A percentile compares a stretch with the other conserved stretches of the same genome.
Conservation (phyloP, 2,888 invertebrate genomes). For the Lithophane leautieri region DNA sequence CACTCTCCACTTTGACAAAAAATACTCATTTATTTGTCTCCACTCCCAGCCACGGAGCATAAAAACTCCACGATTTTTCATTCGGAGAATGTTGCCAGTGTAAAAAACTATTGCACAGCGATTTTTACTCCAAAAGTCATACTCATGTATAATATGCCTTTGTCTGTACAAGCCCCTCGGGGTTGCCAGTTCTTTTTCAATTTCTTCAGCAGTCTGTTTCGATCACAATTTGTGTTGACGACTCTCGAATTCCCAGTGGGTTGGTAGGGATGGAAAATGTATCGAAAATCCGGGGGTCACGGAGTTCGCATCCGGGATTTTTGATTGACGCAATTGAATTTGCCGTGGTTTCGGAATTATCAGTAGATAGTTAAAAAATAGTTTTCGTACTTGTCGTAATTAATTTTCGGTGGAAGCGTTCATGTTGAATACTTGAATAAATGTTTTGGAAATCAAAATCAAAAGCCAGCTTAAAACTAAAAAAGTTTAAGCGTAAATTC, state of each 20-base stretch:
- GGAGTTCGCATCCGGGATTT: conserved; percentile 14
- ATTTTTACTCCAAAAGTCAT: conserved; percentile 54
- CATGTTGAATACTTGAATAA: conserved; percentile 18
- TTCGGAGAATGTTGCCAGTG: conserved; percentile 24
- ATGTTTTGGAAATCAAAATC: conserved; percentile 22
- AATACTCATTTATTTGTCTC: conserved; percentile 12
- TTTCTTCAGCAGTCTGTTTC: conserved; percentile 62
- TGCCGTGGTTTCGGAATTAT: conserved; percentile 5
- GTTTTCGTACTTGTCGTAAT: conserved; percentile 19
- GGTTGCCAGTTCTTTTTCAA: conserved; percentile 65
- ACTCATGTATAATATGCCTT: conserved; percentile 56
- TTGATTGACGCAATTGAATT: conserved; percentile 39
- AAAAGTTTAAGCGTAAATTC: conserved; percentile 30
- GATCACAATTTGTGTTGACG: conserved; percentile 68
- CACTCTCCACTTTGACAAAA: conserved; percentile 30
- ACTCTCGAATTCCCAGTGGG: conserved; percentile 59
- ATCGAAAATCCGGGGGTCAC: conserved; percentile 22
- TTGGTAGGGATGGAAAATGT: conserved; percentile 49
- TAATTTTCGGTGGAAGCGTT: conserved; percentile 7
- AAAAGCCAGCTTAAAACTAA: conserved; percentile 36
- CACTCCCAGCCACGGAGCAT: conserved; percentile 12
- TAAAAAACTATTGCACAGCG: conserved; percentile 35
- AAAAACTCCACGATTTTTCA: conserved; percentile 50
- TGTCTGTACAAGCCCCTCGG: conserved; percentile 52
- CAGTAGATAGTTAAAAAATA: conserved; percentile 14